These are phyloP conservation scores for Palythoa grandis DNA, from an alignment of 92 coral and sea anemone genomes.

Conservation along the genomic window DNA sequence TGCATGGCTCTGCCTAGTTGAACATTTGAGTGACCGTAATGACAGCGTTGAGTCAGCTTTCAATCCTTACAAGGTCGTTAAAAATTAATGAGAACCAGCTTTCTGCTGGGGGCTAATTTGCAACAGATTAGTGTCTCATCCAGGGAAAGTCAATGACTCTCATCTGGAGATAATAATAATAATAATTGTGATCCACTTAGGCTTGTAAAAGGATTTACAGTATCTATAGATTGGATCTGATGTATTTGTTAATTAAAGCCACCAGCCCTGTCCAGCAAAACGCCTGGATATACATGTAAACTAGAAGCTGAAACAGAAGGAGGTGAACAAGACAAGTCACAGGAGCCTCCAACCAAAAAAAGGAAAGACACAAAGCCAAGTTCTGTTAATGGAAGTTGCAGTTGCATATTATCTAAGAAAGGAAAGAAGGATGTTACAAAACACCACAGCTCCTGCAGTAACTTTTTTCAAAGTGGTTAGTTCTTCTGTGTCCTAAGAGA, in stretches of 20 bases:
- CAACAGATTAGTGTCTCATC: too few species aligned
- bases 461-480: slow-evolving; percentile 42
- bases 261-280: not conserved
- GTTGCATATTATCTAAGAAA: slow-evolving; percentile 21
- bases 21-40: too few species aligned
- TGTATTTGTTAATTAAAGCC: not conserved
- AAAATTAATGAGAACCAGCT: too few species aligned
- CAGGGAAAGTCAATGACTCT: too few species aligned
- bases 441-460: slow-evolving; percentile 33
- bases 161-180: too few species aligned
- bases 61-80: too few species aligned
- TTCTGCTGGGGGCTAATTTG: too few species aligned
- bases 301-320: not conserved
- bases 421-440: slow-evolving; percentile 43
- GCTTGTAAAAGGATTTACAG: not conserved
- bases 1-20: too few species aligned
- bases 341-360: slow-evolving; percentile 35
- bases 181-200: not conserved
- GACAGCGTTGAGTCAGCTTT: too few species aligned
- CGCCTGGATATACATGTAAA: not conserved
- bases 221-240: not conserved
- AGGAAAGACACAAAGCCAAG: slow-evolving; percentile 28
- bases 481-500: too few species aligned
- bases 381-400: slow-evolving; percentile 34
- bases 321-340: not conserved